phyloP scores from a whole-genome alignment of 23 tunicate species.

The Phallusia fumigata region DNA sequence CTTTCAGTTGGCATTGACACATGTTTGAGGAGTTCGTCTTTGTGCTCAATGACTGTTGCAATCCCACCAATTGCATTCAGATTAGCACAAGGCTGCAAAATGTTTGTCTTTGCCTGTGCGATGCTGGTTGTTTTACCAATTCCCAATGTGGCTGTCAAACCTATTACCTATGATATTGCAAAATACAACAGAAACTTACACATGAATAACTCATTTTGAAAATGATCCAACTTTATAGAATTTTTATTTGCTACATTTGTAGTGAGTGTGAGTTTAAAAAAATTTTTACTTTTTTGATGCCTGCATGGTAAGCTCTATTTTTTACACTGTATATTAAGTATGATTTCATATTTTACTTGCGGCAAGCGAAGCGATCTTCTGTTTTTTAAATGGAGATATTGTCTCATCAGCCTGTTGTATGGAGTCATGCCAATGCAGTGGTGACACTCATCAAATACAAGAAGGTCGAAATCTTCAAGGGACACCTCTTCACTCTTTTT shows the following conservation, averaged over 20 bases:
- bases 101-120: slow-evolving; percentile 8
- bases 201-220: too few relatives aligned
- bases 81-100: slow-evolving; percentile 40
- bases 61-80: slow-evolving; percentile 61
- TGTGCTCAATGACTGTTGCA: slow-evolving; percentile 18
- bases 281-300: too few relatives aligned
- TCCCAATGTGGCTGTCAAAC: slow-evolving; percentile 56
- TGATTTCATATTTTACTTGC: background rate
- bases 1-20: slow-evolving; percentile 15
- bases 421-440: slow-evolving; percentile 43
- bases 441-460: slow-evolving; percentile 67
- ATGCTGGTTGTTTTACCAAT: slow-evolving; percentile 18
- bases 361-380: background rate
- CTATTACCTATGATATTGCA: slow-evolving; percentile 16
- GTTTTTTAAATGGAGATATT: slow-evolving; percentile 15
- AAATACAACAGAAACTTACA: too few relatives aligned
- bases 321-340: too few relatives aligned
- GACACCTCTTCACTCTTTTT: background rate
- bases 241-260: too few relatives aligned
- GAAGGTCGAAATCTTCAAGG: slow-evolving; percentile 16
- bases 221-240: too few relatives aligned
- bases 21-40: slow-evolving; percentile 9
- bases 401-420: slow-evolving; percentile 37
- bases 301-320: too few relatives aligned
- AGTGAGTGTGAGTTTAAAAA: too few relatives aligned